phyloP scores from a whole-genome alignment of 2,888 invertebrate species.

The Liopterus haemorrhoidalis region DNA sequence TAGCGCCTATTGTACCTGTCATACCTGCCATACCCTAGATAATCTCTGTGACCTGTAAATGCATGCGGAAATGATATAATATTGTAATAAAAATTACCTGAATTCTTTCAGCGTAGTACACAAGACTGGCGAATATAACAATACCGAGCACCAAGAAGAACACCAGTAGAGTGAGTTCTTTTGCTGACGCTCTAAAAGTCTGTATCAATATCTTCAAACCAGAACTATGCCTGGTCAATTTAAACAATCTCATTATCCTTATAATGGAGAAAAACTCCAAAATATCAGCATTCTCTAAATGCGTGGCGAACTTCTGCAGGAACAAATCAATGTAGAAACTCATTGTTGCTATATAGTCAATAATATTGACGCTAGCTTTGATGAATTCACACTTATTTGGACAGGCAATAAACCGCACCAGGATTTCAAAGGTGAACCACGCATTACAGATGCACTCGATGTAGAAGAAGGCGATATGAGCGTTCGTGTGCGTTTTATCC shows the following conservation, averaged over 20 bases:
- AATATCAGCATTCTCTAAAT: conserved; percentile 90
- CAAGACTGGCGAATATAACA: conserved; percentile 95
- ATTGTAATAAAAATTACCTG: too few relatives aligned
- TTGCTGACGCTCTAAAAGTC: conserved; percentile 88
- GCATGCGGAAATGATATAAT: too few relatives aligned
- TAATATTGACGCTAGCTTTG: conserved; percentile 92
- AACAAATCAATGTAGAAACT: conserved; percentile 96
- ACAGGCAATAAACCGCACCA: conserved; percentile 76
- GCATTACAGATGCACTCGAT: conserved; percentile 98
- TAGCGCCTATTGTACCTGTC: too few relatives aligned
- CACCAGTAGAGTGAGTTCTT: conserved; percentile 90
- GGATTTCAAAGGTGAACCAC: conserved; percentile 98
- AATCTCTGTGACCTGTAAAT: too few relatives aligned
- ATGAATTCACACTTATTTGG: conserved; percentile 93
- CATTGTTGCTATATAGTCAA: conserved; percentile 97
- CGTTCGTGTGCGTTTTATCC: conserved; percentile 89
- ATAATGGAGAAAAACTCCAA: conserved; percentile 97
- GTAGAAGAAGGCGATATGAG: conserved; percentile 96
- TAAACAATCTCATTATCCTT: conserved; percentile 95
- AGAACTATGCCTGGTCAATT: conserved; percentile 93
- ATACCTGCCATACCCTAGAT: too few relatives aligned
- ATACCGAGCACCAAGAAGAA: conserved; percentile 98
- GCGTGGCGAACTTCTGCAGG: conserved; percentile 82
- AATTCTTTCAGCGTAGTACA: conserved; percentile 96
- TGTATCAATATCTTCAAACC: conserved; percentile 98